A percentile compares a stretch with the other conserved stretches of the same genome.
These are phyloP conservation scores for Acanthisitta chloris DNA, from an alignment of 2,113 vertebrate species.

Conservation along the genomic window DNA sequence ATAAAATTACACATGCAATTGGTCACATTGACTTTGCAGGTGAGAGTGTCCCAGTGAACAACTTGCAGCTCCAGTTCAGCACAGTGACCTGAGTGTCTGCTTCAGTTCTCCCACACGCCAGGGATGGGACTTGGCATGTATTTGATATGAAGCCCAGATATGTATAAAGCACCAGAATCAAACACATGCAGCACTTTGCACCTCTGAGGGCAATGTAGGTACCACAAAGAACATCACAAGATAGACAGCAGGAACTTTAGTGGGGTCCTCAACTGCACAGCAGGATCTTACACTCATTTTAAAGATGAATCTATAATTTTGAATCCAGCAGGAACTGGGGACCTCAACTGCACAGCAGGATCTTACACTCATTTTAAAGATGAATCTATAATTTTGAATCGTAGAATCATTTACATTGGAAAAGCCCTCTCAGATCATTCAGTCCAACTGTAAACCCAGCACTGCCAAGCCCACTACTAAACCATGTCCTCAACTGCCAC, in stretches of 20 bases:
- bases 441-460: background rate
- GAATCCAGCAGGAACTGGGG: background rate
- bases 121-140: background rate
- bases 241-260: background rate
- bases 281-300: background rate
- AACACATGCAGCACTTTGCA: background rate
- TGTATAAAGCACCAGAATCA: background rate
- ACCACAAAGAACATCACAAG: background rate
- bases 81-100: background rate
- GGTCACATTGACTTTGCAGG: background rate
- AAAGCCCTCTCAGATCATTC: background rate
- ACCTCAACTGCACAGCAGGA: no score
- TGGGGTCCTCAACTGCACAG: background rate
- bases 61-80: background rate
- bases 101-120: background rate
- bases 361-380: conserved; percentile 10
- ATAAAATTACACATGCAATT: background rate
- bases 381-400: background rate
- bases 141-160: background rate
- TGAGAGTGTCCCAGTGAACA: background rate
- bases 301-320: conserved; percentile 16
- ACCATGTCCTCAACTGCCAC: background rate
- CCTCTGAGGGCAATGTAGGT: background rate
- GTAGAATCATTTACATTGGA: background rate
- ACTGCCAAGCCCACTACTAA: background rate